Evolutionary conservation across 2,113 vertebrate species (phyloP).

Genomic region (Poeciliopsis turrubarensis): DNA sequence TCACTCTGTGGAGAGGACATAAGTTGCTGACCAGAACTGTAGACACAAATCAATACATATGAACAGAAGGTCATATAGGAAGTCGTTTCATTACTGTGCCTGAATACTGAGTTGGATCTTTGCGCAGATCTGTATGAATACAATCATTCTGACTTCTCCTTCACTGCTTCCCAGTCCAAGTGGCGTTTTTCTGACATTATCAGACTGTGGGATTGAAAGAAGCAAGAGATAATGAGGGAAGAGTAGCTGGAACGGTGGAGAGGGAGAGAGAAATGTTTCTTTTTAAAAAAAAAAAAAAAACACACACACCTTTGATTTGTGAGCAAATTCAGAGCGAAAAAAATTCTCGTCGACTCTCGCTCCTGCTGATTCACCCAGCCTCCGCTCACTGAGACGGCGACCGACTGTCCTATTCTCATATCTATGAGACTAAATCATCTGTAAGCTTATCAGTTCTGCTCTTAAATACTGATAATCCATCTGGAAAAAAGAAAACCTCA

Average conservation of each 20-base stretch:
- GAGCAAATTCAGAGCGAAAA: slow-evolving; percentile 12
- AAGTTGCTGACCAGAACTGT: no score
- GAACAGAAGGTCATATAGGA: no score
- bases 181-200: slow-evolving; percentile 17
- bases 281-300: no score
- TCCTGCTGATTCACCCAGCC: not conserved
- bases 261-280: not conserved
- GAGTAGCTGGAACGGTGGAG: slow-evolving; percentile 8
- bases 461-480: slow-evolving; percentile 5
- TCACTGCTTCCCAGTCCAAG: slow-evolving; percentile 1
- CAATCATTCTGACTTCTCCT: slow-evolving; percentile 12
- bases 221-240: slow-evolving; percentile 20
- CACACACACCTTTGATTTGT: not conserved
- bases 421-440: slow-evolving; percentile 19
- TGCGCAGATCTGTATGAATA: not conserved
- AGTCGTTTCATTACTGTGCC: no score
- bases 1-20: no score
- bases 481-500: slow-evolving; percentile 6
- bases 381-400: slow-evolving; percentile 14
- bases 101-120: not conserved
- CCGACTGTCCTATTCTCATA: slow-evolving; percentile 6
- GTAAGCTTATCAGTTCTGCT: slow-evolving; percentile 34
- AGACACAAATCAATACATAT: no score
- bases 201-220: slow-evolving; percentile 23
- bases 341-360: not conserved